Evolutionary conservation across 2,797 vertebrate species (phyloP).

Genomic region (Periophthalmus magnuspinnatus): DNA sequence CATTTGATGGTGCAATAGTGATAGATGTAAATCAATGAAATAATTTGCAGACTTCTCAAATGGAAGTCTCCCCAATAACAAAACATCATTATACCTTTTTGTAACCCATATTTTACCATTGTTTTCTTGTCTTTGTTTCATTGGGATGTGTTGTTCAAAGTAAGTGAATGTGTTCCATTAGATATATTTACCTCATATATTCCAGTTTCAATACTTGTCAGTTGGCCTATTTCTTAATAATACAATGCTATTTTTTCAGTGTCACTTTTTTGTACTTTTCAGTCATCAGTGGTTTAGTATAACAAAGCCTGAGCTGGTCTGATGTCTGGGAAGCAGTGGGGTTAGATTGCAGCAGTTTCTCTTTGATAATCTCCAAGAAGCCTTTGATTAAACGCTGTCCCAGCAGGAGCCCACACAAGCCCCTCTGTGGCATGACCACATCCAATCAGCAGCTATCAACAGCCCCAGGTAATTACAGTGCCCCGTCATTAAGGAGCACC

Average conservation of each 20-base stretch:
- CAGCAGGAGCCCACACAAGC: constrained; percentile 70
- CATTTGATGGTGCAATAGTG: background rate
- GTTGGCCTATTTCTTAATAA: background rate
- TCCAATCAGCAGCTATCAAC: constrained; percentile 76
- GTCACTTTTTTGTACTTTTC: background rate
- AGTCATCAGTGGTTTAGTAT: constrained; percentile 38
- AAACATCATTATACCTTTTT: no score
- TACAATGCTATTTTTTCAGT: background rate
- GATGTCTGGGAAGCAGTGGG: constrained; percentile 52
- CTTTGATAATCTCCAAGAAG: constrained; percentile 78
- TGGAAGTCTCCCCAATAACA: no score
- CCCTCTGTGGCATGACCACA: constrained; percentile 72
- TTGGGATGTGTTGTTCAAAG: background rate
- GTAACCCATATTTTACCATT: no score
- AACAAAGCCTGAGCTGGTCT: constrained; percentile 38
- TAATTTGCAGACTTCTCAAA: no score
- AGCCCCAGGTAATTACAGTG: constrained; percentile 72
- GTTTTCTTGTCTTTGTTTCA: background rate
- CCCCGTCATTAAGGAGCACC: constrained; percentile 72
- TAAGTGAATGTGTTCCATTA: background rate
- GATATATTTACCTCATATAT: background rate
- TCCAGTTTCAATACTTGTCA: background rate
- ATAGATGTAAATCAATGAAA: no score
- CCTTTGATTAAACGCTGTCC: constrained; percentile 73
- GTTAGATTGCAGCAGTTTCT: constrained; percentile 74